phyloP scores from a whole-genome alignment of 2,888 invertebrate genomes.

The Drosophila percnosoma region DNA sequence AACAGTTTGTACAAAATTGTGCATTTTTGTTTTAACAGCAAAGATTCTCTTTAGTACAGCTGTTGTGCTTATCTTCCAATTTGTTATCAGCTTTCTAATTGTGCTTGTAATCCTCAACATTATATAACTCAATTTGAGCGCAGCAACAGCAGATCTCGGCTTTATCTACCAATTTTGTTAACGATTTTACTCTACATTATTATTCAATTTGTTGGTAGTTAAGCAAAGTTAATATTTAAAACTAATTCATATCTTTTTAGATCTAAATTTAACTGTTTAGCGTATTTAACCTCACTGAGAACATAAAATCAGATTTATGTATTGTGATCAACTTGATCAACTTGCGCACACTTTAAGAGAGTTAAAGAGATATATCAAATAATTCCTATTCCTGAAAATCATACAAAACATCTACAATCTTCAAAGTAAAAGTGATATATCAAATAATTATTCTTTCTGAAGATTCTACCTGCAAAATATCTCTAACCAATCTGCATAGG shows the following conservation, averaged over 20 bases:
- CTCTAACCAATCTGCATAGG: neutral
- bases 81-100: conserved; percentile 27
- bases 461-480: neutral
- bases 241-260: neutral
- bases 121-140: conserved; percentile 12
- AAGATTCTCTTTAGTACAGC: neutral
- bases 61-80: conserved; percentile 25
- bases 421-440: neutral
- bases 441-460: neutral
- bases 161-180: neutral
- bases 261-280: neutral
- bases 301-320: neutral
- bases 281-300: neutral
- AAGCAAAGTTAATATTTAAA: neutral
- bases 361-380: neutral
- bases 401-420: neutral
- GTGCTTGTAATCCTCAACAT: conserved; percentile 11
- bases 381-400: neutral
- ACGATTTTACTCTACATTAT: neutral
- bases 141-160: neutral
- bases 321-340: neutral
- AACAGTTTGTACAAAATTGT: neutral
- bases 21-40: neutral
- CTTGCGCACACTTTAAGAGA: neutral
- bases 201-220: neutral